Base-by-base conservation (phyloP, 2,888 invertebrate species). In the Watsonalla cultraria region DNA sequence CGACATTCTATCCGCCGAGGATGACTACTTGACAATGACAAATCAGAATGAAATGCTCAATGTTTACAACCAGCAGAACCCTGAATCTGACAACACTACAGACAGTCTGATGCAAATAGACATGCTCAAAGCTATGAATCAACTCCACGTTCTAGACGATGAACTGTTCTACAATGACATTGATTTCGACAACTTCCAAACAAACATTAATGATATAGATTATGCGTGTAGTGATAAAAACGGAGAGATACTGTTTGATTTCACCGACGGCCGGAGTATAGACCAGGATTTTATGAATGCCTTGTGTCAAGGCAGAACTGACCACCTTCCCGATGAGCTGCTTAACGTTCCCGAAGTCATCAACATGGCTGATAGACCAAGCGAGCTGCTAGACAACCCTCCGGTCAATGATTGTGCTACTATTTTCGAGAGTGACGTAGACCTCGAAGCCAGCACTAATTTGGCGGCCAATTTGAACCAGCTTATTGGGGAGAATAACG, bases 361-460 rank as follows among this genome's bases (percentile, higher is more conserved):
- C 14, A 61, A 55, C 48, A 59, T 57, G 37, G 54, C 64, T n/a
- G 67, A 69, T 5, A 76, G 78, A 63, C 59, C 62, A 0, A 70
- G 62, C 24, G 76, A 76, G 34, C 45, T 68, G 0, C 35, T 59
- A 45, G 57, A 64, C 15, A 72, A 69, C n/a, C 67, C 74, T 2
- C 51, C 76, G 0, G 86, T 87, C 0, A 82, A 84, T 42, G 90
- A 89, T 58, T 90, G 90, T 55, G 78, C 89, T 0, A 90, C 90
- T 2, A 90, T 90, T 66, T 90, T 90, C 53, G 90, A 90, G 64
- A 89, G 83, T 39, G 90, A 90, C 55, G 88, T 90, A 0, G 90
- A 90, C 66, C 78, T 90, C 54, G 90, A 90, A 70, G 84, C 86
- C 0, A 90, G 90, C 59, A 82, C 86, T 0, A 86, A 85, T 66